phyloP scores from a whole-genome alignment of 2,888 invertebrate genomes.

The Cenopis cana region DNA sequence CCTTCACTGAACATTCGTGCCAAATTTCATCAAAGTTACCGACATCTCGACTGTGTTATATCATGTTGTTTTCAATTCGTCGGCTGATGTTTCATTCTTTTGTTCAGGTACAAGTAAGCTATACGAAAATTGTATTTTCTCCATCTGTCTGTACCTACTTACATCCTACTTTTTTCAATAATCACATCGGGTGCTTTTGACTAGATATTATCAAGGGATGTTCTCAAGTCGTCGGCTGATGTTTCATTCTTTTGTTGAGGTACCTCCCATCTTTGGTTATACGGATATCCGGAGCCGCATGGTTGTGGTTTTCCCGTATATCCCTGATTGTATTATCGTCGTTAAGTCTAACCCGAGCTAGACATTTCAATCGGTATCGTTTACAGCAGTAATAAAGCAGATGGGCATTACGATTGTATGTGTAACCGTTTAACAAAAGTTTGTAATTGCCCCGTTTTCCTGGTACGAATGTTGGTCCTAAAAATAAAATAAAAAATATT shows the following conservation, averaged over 20 bases:
- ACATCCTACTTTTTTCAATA: too few species aligned
- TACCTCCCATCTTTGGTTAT: conserved; percentile 11
- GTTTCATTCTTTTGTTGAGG: background rate
- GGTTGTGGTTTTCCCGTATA: conserved; percentile 25
- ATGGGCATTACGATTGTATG: conserved; percentile 22
- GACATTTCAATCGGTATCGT: conserved; percentile 8
- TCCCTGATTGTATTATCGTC: conserved; percentile 6
- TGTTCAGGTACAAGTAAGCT: too few species aligned
- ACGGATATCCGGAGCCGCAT: background rate
- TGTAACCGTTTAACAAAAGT: conserved; percentile 36
- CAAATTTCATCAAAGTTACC: too few species aligned
- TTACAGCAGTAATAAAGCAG: conserved; percentile 31
- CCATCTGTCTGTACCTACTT: too few species aligned
- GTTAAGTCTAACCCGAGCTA: conserved; percentile 22
- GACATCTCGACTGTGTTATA: too few species aligned
- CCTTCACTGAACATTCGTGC: too few species aligned
- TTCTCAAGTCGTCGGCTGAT: background rate
- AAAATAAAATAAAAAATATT: conserved; percentile 11
- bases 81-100: too few species aligned
- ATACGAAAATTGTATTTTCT: too few species aligned
- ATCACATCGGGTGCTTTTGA: too few species aligned
- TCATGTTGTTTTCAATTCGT: too few species aligned
- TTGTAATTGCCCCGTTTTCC: conserved; percentile 30
- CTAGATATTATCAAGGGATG: too few species aligned
- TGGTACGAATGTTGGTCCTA: conserved; percentile 33